These are phyloP conservation scores for Onychomys arenicola DNA, from an alignment of 2,797 vertebrate genomes.

Conservation along the genomic window DNA sequence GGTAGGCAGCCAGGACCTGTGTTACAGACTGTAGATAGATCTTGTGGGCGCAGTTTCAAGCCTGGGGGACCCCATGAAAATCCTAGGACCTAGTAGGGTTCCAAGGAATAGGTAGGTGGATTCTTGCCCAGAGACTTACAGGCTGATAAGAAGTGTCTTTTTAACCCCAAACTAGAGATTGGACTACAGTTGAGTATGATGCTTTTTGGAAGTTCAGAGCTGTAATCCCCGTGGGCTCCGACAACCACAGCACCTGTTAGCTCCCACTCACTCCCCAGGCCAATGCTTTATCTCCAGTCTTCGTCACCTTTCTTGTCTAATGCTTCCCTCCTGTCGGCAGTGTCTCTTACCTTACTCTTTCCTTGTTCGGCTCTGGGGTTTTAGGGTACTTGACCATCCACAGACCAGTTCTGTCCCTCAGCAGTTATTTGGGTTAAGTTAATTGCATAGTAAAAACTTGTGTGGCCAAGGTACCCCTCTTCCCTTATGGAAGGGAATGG, in stretches of 20 bases:
- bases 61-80: not conserved
- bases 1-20: not conserved
- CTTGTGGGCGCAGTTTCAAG: not conserved
- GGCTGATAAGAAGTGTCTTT: not conserved
- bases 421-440: not conserved
- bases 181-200: not conserved
- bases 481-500: not conserved
- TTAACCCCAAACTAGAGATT: not conserved
- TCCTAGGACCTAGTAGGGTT: not conserved
- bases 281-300: too few species aligned
- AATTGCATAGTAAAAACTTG: not conserved
- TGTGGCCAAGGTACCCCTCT: not conserved
- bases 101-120: not conserved
- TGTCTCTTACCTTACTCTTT: not conserved
- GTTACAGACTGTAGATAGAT: not conserved
- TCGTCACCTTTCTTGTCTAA: not conserved
- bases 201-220: not conserved
- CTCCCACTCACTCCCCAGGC: not conserved
- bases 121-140: not conserved
- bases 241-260: not conserved
- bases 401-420: not conserved
- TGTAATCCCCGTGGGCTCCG: accelerated
- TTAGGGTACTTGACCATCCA: not conserved
- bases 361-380: not conserved
- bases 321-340: too few species aligned